Evolutionary conservation across 2,113 vertebrate species (phyloP), one percentile per base, ranked within the genome.

Genomic region (Gavia stellata): DNA sequence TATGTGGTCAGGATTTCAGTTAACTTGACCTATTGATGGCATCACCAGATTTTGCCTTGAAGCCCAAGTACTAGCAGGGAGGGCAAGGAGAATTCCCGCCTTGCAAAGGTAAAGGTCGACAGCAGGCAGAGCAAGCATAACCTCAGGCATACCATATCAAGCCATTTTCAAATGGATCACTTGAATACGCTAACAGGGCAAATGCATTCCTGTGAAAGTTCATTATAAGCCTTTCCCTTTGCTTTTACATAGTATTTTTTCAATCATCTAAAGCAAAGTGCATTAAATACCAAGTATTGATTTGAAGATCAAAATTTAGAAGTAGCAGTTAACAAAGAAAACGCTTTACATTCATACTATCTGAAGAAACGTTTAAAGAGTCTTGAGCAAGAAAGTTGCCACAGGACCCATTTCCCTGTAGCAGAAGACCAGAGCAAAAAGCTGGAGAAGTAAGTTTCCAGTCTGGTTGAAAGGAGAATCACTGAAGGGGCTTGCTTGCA

Each of bases 141-240:
- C 36, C 62, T n/a, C 34, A 5, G 62, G 36, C 20, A 6, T 34
- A 1, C 9, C 4, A 0, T 4, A 3, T 8, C 23, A 2, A 58
- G 9, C 36, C 21, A 0, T 26, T 58, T 28, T 0, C 14, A 6
- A 16, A 17, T 8, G 14, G 6, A 3, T 21, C 4, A 1, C 12
- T 10, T 14, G 9, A n/a, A 5, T 2, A 1, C 1, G 29, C 29
- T 23, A 4, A 34, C 8, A 3, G 4, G 5, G 17, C 38, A 10
- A 21, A 0, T 3, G 3, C 9, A 2, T 63, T 36, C 9, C 31
- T 14, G 16, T 21, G n/a, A 2, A 14, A 25, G 36, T 52, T 44
- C 28, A 19, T n/a, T 6, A 0, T 8, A 17, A 55, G 11, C 50
- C 10, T 86, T 71, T 29, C 28, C 25, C 34, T 42, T 6, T 12